phyloP scores from a whole-genome alignment of 2,888 invertebrate species.

The Coenonympha arcania region DNA sequence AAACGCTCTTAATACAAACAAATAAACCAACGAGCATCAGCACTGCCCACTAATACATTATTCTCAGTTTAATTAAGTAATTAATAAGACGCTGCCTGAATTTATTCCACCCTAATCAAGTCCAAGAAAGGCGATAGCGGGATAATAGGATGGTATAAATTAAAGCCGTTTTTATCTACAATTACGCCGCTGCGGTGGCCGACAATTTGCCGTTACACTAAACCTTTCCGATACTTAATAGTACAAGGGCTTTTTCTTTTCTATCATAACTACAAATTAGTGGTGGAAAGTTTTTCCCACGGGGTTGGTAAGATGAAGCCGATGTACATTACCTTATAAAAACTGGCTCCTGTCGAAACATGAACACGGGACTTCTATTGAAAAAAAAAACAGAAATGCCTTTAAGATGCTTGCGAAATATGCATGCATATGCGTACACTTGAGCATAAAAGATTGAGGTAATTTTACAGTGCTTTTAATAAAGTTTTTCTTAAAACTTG shows the following conservation, averaged over 20 bases:
- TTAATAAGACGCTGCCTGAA: neutral
- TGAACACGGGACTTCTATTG: no score
- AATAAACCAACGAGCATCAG: neutral
- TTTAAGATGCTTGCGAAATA: no score
- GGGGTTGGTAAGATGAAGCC: no score
- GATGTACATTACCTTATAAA: no score
- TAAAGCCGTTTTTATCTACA: neutral
- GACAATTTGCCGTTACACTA: neutral
- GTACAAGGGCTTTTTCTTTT: neutral
- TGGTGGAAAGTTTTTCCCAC: no score
- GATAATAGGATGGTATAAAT: conserved; percentile 1
- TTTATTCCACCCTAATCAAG: conserved; percentile 4
- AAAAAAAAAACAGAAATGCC: no score
- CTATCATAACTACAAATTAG: no score
- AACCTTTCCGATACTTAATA: neutral
- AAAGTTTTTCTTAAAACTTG: no score
- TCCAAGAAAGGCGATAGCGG: neutral
- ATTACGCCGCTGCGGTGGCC: neutral
- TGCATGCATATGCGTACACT: no score
- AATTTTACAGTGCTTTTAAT: neutral
- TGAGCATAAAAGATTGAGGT: no score
- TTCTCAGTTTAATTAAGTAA: neutral
- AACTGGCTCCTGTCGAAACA: no score
- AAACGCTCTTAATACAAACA: no score
- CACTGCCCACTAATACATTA: neutral